Base-by-base conservation (phyloP, 2,888 invertebrate species). In the Heliconius erato region DNA sequence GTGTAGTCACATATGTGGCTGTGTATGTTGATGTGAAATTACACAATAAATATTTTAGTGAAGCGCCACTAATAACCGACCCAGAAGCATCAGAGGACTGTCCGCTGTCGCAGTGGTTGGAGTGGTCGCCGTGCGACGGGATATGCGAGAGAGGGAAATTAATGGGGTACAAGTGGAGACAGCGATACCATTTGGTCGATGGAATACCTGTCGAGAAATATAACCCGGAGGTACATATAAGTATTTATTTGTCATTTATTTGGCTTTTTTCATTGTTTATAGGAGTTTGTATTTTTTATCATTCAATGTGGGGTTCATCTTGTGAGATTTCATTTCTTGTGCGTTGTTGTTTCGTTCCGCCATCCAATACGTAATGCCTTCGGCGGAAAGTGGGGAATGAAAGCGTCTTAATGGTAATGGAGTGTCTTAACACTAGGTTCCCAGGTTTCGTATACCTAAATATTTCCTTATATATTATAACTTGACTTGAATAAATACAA, bases 51-150 rank as follows among this genome's bases (percentile, higher is more conserved):
- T 63, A 71, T 85, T 85, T 72, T 83, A 94, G 93, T 59, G 93
- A 92, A 87, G 85, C 86, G 3, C 90, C 94, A 26, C 79, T 91
- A 82, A 89, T 91, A 12, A 87, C 88, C 3, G 93, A 93, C 40
- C 90, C 92, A 1, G 92, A 92, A 14, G 89, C 93, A 0, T 85
- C 91, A 3, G 91, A 93, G 81, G 91, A 92, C 6, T 95, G 95
- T 79, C 94, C 93, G 3, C 88, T 94, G 89, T 90, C 93, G 0
- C 87, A 90, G 78, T 95, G 95, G 95, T 88, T 89, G 71, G 92
- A 91, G 0, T 95, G 95, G 95, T 93, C 93, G 59, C 84, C 88
- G 0, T 95, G 95, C 83, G 94, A 94, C n/a, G 95, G 95, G 0
- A 79, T 88, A 0, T 95, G 95, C 83, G 89, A 89, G 11, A 88